Base-by-base conservation (phyloP, 2,113 vertebrate species). In the Hippocampus comes region DNA sequence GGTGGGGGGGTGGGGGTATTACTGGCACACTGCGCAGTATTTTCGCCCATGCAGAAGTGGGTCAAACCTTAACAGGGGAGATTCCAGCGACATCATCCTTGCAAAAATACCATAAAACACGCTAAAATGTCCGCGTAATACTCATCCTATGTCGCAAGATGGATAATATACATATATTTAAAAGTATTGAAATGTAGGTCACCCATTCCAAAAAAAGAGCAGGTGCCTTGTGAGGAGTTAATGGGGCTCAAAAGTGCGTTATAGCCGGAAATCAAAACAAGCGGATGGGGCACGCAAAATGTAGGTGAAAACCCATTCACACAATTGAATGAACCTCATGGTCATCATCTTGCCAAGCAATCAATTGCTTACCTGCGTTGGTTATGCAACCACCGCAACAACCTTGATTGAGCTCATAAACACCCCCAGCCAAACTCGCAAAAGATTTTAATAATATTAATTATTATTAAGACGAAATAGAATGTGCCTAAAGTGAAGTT, bases 31-130 rank as follows among this genome's bases (percentile, higher is more conserved):
- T 84, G 82, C 83, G 84, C 80, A 87, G 79, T 74, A 73, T 66
- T 77, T 60, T 71, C 78, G 57, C 61, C 74, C 73, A 76, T 75
- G 49, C 71, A 87, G 75, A 92, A 89, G 77, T 91, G 89, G 91
- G 91, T 91, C 91, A 92, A 84, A 70, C 78, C 79, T 61, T 79
- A 74, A 75, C 81, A 80, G 71, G 59, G 27, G 27, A 30, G 27
- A 61, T 38, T 34, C 25, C 25, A 60, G 27, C 25, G 25, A 60
- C 25, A 30, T 14, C 27, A 60, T 30, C 27, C 8, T 9, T 30
- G 6, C 53, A 61, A 61, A 61, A 61, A 34, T 20, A 34, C 2
- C 15, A 34, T 4, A 6, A 34, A 61, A 61, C 15, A 30, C 27
- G 27, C 10, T 12, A 14, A 34, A 18, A 61, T 34, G 6, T 18